phyloP scores from a whole-genome alignment of 2,113 vertebrate genomes.

The Pedetes capensis region DNA sequence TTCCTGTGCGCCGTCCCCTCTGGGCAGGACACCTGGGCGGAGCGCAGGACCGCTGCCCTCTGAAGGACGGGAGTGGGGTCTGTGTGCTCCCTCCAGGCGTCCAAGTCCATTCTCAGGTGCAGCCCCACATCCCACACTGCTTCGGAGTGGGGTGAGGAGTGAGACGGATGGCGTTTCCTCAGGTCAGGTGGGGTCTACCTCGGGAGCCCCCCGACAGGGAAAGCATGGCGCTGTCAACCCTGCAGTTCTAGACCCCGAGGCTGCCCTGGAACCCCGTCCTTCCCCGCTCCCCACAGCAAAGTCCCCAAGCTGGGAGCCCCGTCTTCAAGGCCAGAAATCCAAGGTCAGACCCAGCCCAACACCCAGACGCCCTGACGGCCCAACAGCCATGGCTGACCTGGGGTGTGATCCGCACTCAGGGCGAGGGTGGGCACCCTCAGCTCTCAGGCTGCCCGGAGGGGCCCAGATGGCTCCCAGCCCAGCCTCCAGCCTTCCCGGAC shows the following conservation, averaged over 20 bases:
- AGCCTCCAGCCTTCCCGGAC: neutral
- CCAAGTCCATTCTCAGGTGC: neutral
- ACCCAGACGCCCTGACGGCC: no score
- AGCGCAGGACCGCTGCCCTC: neutral
- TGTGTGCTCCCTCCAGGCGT: neutral
- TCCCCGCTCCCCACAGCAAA: rapidly evolving
- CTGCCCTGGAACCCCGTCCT: no score
- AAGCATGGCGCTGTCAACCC: neutral
- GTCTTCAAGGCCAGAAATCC: neutral
- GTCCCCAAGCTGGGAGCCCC: no score
- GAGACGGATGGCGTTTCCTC: neutral
- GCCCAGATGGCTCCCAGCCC: rapidly evolving
- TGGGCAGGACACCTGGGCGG: neutral
- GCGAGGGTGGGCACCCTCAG: neutral
- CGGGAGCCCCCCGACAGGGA: neutral
- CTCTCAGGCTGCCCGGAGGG: rapidly evolving
- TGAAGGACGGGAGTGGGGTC: neutral
- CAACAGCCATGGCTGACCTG: no score
- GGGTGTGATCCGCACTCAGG: no score
- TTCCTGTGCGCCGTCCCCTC: neutral
- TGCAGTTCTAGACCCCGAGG: neutral
- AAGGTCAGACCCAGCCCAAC: rapidly evolving
- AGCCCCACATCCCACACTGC: no score
- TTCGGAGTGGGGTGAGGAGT: rapidly evolving
- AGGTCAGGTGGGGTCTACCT: neutral